phyloP scores from a whole-genome alignment of 2,113 vertebrate genomes.

The Podilymbus podiceps region DNA sequence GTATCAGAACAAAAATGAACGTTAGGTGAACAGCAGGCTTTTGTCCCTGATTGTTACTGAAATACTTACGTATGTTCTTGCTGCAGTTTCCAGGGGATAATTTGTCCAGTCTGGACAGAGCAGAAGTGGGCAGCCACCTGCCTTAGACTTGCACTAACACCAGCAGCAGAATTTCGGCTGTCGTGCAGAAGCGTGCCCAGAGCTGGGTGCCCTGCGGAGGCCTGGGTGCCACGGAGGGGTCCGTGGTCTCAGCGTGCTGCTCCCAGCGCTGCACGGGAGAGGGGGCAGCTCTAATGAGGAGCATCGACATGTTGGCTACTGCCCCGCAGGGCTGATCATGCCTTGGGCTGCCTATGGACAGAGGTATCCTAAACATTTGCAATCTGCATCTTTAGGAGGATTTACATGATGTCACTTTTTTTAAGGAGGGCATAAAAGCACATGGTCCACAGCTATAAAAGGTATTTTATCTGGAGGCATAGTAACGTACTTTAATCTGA shows the following conservation, averaged over 20 bases:
- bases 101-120: neutral
- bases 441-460: neutral
- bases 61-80: neutral
- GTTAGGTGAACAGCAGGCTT: neutral
- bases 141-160: neutral
- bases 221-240: neutral
- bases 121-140: neutral
- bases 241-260: neutral
- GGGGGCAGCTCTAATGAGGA: neutral
- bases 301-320: neutral
- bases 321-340: neutral
- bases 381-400: neutral
- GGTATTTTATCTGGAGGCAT: neutral
- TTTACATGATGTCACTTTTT: neutral
- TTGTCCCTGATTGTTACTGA: neutral
- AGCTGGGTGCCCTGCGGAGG: neutral
- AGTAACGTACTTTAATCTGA: neutral
- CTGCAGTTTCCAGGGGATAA: neutral
- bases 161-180: neutral
- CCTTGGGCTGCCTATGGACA: neutral
- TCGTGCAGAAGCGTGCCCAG: neutral
- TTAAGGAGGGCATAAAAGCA: neutral
- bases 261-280: accelerated
- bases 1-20: neutral
- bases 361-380: neutral